Base-by-base conservation (phyloP, 2,113 vertebrate species). In the Hippocampus mohnikei region DNA sequence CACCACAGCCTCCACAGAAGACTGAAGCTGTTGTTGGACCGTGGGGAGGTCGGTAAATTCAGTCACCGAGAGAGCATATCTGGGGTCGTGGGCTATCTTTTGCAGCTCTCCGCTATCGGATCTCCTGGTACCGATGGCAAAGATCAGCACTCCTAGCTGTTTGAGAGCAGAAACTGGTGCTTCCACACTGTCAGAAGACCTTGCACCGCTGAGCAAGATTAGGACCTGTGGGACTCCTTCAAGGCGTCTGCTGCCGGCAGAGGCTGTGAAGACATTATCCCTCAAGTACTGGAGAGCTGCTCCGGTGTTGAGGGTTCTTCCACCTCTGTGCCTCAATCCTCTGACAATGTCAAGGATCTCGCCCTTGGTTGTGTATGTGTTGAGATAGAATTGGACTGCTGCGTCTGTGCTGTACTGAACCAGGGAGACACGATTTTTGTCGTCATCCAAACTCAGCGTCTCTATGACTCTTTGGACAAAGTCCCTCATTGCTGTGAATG, bases 241-340 rank as follows among this genome's bases (percentile, higher is more conserved):
- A 2, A 90, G 88, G 0, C 88, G 91, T 48, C 95, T 93, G 83
- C 94, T 94, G 16, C 95, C 95, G 0, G 93, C 88, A 0, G 91
- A 86, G 66, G 63, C 83, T 53, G 92, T 93, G 2, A 95, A 95
- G 33, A 95, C 75, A 21, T 90, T 79, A 13, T 78, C 67, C 33
- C 62, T 78, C 62, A 78, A 60, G 46, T 78, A 66, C 44, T 73
- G 71, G 37, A 65, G 63, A 6, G 83, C 82, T 0, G 84, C 88
- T 64, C 94, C 94, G 21, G 93, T 78, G 60, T 94, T 94, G 67
- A 94, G 89, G 9, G 83, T 16, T 73, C 81, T 92, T 62, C 86
- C 86, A 20, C 79, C 71, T 68, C 33, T 33, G 33, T 33, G 46
- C 41, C 56, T 70, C 81, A 87, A 62, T 16, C 66, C 44, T 73